Evolutionary conservation across 2,797 vertebrate species (phyloP).

Genomic region (Chanos chanos): DNA sequence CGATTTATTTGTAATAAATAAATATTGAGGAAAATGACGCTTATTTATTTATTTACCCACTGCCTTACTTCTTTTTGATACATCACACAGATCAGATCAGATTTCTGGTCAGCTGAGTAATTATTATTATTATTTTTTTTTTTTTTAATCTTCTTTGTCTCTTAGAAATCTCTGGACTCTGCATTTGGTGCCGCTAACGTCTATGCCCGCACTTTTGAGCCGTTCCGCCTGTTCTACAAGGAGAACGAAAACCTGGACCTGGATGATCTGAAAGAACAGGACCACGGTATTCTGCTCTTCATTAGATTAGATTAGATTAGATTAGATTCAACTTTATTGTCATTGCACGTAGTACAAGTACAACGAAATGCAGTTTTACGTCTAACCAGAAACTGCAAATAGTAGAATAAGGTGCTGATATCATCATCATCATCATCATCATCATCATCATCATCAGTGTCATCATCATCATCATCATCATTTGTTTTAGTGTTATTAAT

Average conservation of each 20-base stretch:
- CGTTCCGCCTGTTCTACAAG: slow-evolving; percentile 71
- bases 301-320: not conserved
- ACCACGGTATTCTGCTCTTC: slow-evolving; percentile 68
- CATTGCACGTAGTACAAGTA: not conserved
- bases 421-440: no score
- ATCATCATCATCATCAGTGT: no score
- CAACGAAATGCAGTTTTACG: no score
- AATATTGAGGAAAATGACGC: no score
- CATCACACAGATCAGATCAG: no score
- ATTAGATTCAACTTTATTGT: not conserved
- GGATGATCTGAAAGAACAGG: slow-evolving; percentile 62
- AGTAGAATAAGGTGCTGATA: no score
- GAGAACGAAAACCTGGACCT: slow-evolving; percentile 82
- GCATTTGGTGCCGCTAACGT: slow-evolving; percentile 72
- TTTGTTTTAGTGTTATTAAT: not conserved
- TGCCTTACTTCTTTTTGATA: no score
- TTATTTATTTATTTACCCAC: no score
- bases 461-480: not conserved
- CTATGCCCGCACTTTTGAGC: slow-evolving; percentile 74
- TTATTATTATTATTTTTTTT: not conserved
- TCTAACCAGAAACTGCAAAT: no score
- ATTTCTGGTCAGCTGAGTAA: not conserved
- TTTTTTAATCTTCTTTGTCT: not conserved
- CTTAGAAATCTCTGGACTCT: slow-evolving; percentile 70
- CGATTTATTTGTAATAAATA: no score